Evolutionary conservation across 2,797 vertebrate species (phyloP).

Genomic region (Erethizon dorsatum): DNA sequence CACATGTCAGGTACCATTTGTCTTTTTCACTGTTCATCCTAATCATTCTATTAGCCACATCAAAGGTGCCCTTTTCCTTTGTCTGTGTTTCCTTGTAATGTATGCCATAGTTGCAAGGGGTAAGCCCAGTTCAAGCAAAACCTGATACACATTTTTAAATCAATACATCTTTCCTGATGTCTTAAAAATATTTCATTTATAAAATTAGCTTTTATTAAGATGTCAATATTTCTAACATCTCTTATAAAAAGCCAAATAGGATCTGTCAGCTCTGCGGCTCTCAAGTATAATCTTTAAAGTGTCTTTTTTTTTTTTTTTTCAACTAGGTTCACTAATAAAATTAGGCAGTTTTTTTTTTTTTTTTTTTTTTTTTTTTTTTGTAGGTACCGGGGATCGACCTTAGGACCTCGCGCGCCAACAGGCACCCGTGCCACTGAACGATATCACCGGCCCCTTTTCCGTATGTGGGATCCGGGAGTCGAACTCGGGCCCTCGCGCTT

Average conservation of each 20-base stretch:
- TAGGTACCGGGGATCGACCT: too few relatives aligned
- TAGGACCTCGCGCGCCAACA: too few relatives aligned
- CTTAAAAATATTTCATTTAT: constrained; percentile 53
- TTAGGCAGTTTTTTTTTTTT: neutral
- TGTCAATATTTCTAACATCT: neutral
- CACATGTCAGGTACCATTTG: neutral
- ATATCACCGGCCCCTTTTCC: too few relatives aligned
- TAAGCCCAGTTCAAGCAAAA: neutral
- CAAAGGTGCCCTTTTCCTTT: neutral
- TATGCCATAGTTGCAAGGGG: neutral
- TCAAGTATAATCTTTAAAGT: constrained; percentile 13
- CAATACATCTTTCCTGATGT: neutral
- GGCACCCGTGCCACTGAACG: too few relatives aligned
- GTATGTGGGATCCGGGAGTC: too few relatives aligned
- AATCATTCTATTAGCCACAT: neutral
- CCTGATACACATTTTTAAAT: neutral
- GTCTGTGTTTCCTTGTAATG: neutral
- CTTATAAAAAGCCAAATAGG: constrained; percentile 14
- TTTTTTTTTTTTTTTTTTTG: too few relatives aligned
- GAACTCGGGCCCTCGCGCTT: too few relatives aligned
- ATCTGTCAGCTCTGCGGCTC: neutral
- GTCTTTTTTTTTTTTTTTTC: neutral
- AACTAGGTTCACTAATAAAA: neutral
- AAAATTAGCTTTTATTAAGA: constrained; percentile 45
- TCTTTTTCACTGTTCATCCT: neutral